Conservation (phyloP, 1,140 invertebrate genomes). For the Nasonia giraulti region DNA sequence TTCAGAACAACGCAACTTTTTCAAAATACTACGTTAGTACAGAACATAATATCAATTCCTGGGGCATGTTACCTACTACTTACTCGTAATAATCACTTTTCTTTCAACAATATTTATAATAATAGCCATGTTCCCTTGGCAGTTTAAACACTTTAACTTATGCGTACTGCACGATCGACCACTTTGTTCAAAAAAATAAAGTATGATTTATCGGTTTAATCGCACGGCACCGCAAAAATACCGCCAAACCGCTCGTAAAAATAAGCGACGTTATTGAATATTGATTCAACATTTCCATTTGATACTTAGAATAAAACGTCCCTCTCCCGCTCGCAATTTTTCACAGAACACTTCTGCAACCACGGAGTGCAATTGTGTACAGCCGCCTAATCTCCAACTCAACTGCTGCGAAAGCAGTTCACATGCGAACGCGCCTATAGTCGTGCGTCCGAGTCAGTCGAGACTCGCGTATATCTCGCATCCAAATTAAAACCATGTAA, state of each 20-base stretch:
- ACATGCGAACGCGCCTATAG: not conserved
- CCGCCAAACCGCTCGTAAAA: not conserved
- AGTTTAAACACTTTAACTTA: no score
- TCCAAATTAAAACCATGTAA: not conserved
- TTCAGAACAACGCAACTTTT: no score
- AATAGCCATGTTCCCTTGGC: no score
- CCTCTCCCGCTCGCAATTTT: not conserved
- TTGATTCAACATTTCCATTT: not conserved
- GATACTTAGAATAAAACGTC: slow-evolving; percentile 1
- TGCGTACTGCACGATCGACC: no score
- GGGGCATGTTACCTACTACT: no score
- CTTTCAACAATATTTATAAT: no score
- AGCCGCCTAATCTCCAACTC: not conserved
- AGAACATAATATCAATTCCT: no score
- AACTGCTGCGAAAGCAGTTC: not conserved
- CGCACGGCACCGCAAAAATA: not conserved
- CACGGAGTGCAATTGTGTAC: not conserved
- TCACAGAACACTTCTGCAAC: not conserved
- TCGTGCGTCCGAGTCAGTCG: not conserved
- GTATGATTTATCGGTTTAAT: no score
- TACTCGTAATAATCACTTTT: no score
- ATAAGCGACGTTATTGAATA: not conserved
- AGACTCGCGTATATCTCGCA: no score
- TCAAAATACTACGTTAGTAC: no score
- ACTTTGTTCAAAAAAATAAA: no score